Percentiles rank a stretch among this genome's conserved stretches.
These are phyloP conservation scores for Gerosis bhagava DNA, from an alignment of 2,888 invertebrate genomes.

Conservation along the genomic window DNA sequence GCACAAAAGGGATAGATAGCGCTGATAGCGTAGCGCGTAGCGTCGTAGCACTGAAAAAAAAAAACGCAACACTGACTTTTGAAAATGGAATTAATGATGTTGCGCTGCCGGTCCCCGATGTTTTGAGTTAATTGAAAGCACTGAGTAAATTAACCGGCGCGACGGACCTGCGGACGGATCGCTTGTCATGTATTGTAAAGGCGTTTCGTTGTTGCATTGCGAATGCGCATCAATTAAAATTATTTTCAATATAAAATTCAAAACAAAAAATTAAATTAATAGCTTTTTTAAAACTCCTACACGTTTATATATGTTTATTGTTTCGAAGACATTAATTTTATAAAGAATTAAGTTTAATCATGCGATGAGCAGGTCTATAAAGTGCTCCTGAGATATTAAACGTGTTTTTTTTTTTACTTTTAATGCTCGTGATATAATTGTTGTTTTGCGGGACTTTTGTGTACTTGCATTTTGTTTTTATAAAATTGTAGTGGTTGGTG, in stretches of 20 bases:
- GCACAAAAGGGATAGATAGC: slow-evolving; percentile 43
- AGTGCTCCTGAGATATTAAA: background rate
- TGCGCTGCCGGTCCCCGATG: slow-evolving; percentile 39
- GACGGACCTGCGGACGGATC: slow-evolving; percentile 20
- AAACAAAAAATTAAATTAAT: too few relatives aligned
- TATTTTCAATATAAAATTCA: too few relatives aligned
- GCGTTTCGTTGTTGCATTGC: slow-evolving; percentile 38
- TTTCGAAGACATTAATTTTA: slow-evolving; percentile 13
- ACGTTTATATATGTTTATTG: too few relatives aligned
- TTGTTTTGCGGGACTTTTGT: too few relatives aligned
- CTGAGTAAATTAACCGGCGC: slow-evolving; percentile 35
- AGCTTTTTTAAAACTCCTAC: too few relatives aligned
- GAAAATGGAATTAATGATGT: slow-evolving; percentile 44
- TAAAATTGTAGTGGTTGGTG: too few relatives aligned
- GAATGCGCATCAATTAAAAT: slow-evolving; percentile 37
- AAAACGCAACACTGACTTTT: slow-evolving; percentile 33
- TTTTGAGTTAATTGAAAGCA: slow-evolving; percentile 45
- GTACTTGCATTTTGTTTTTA: too few relatives aligned
- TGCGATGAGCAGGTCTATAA: background rate
- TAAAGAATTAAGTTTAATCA: slow-evolving; percentile 11
- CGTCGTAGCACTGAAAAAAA: slow-evolving; percentile 46
- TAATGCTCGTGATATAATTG: background rate
- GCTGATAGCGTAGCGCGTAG: slow-evolving; percentile 51
- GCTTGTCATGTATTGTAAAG: slow-evolving; percentile 29
- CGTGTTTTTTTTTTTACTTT: background rate